Evolutionary conservation across 2,888 invertebrate genomes (phyloP), one percentile per base, ranked within the genome.

Genomic region (Portevinia maculata): DNA sequence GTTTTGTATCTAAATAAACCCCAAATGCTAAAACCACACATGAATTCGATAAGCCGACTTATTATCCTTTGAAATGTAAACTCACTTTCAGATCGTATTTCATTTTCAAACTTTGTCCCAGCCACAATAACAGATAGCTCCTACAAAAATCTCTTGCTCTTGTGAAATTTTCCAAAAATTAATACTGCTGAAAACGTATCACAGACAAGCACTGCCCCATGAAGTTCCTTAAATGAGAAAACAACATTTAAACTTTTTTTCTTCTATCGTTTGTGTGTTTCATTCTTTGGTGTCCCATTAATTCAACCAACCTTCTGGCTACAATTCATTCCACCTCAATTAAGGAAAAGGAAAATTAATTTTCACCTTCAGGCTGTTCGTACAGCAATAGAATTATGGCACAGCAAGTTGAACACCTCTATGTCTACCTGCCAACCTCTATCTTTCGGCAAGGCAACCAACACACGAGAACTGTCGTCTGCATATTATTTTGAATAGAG

Each of bases 311-410:
- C 65, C 64, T 64, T 64, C 57, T 65, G 64, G 74, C 74, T 46
- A 74, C 74, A 74, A 74, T 74, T 65, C 64, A 74, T 74, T 74
- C 50, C 64, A 74, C 64, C 74, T 74, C 64, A 74, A 74, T 74
- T 65, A 65, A 65, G 74, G 64, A 74, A 74, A 65, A 74, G 74
- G 64, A 65, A 74, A 74, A 74, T 74, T 74, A 57, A 74, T 74
- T 74, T 57, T 65, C 74, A 64, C 74, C 74, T 74, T 50, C 48
- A 24, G 74, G 74, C 74, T 64, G 9, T 73, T 73, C 28, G 44
- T 30, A 34, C 46, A 48, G 53, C 53, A 64, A 41, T 39, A 48
- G 50, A 74, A 64, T 65, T 74, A 74, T 74, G 64, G 57, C 37
- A 50, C 37, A 64, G 30, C 73, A 46, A 55, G 46, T 24, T 41